Evolutionary conservation across 2,113 vertebrate genomes (phyloP).

Genomic region (Melanerpes aurifrons): DNA sequence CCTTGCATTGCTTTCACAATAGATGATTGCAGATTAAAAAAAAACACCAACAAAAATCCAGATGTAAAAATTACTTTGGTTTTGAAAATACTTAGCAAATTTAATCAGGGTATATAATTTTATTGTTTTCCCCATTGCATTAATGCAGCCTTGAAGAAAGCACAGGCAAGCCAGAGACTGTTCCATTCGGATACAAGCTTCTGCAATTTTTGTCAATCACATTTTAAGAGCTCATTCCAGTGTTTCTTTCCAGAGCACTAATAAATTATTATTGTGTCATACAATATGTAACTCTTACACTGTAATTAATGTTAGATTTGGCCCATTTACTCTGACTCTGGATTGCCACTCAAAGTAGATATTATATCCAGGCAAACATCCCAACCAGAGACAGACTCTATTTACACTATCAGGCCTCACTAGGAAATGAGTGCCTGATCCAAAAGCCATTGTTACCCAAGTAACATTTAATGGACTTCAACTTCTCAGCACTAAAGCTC

Average conservation of each 20-base stretch:
- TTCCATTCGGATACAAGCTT: not conserved
- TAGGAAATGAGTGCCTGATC: not conserved
- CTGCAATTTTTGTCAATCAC: conserved; percentile 15
- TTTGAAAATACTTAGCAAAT: not conserved
- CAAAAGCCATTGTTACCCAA: not conserved
- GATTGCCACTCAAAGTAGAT: not conserved
- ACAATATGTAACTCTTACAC: not conserved
- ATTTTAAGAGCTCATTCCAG: not conserved
- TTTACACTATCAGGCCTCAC: not conserved
- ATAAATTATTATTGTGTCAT: not conserved
- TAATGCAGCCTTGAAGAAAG: not conserved
- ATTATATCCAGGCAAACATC: not conserved
- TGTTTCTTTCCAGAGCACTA: conserved; percentile 15
- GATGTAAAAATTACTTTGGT: not conserved
- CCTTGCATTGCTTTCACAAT: not conserved
- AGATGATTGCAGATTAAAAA: not conserved
- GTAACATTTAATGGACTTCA: not conserved
- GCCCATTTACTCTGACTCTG: not conserved
- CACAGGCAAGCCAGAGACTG: not conserved
- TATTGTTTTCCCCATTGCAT: not conserved
- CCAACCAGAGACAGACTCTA: not conserved
- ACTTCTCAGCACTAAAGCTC: not conserved
- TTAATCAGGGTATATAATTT: not conserved
- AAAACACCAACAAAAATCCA: not conserved
- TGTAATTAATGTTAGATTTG: conserved; percentile 29